phyloP scores from a whole-genome alignment of 2,797 vertebrate genomes.

The Mionectes olivaceus region DNA sequence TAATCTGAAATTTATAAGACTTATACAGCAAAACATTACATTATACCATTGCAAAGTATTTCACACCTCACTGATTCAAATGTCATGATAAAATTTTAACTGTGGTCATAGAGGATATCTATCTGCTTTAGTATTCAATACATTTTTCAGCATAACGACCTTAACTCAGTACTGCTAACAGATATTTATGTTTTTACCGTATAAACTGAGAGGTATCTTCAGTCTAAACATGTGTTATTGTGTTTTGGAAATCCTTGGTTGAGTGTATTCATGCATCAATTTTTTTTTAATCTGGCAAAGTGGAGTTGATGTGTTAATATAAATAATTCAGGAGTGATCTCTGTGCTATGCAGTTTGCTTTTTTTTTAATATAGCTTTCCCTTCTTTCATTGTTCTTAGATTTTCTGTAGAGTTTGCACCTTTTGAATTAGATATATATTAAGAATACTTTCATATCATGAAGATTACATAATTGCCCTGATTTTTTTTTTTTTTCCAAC shows the following conservation, averaged over 20 bases:
- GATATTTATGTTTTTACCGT: background rate
- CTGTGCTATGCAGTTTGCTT: rapidly evolving
- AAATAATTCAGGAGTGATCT: background rate
- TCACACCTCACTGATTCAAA: background rate
- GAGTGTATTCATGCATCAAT: rapidly evolving
- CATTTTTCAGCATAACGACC: background rate
- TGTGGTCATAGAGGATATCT: background rate
- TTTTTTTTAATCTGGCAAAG: background rate
- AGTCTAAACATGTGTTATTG: background rate
- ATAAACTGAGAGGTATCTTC: background rate
- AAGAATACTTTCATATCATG: background rate
- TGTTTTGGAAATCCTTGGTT: background rate
- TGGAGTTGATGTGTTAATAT: background rate
- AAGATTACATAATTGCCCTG: background rate
- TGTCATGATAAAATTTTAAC: background rate
- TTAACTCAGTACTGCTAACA: background rate
- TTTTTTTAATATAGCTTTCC: background rate
- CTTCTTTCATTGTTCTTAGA: background rate
- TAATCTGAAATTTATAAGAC: background rate
- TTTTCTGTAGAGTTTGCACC: background rate
- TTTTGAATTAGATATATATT: background rate
- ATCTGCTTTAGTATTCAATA: background rate
- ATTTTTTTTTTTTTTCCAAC: background rate
- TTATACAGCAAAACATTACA: background rate
- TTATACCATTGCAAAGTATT: background rate